Percentiles rank a stretch among this genome's conserved stretches.
phyloP scores from a whole-genome alignment of 1,140 invertebrate genomes.

The Atopsyche davidsoni region DNA sequence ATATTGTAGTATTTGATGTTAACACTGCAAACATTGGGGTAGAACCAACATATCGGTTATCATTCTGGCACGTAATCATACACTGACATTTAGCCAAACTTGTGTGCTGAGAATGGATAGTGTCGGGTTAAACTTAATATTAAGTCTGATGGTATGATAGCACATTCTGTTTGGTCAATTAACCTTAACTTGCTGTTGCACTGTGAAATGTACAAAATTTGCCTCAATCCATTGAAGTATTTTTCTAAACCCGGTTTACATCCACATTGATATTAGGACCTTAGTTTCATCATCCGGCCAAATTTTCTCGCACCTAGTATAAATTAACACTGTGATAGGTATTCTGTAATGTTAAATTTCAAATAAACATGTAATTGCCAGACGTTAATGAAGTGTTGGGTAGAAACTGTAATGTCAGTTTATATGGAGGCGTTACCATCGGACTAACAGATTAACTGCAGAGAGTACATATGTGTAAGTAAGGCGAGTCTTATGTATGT shows the following conservation, averaged over 20 bases:
- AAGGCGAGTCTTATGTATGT: no score
- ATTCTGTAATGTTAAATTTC: neutral
- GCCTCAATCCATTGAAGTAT: slow-evolving; percentile 12
- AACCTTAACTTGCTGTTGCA: slow-evolving; percentile 14
- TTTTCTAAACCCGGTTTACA: slow-evolving; percentile 23
- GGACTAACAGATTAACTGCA: no score
- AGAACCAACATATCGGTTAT: slow-evolving; percentile 27
- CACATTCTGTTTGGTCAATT: slow-evolving; percentile 17
- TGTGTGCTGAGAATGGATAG: slow-evolving; percentile 8
- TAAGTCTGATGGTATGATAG: slow-evolving; percentile 1
- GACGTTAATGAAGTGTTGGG: no score
- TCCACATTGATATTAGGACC: slow-evolving; percentile 4
- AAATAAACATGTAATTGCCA: no score
- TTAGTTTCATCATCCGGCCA: slow-evolving; percentile 22
- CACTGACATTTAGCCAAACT: slow-evolving; percentile 9
- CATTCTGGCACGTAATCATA: slow-evolving; percentile 16
- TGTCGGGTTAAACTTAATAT: neutral
- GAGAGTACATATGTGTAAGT: no score
- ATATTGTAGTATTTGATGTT: slow-evolving; percentile 15
- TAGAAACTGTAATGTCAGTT: no score
- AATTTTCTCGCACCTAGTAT: slow-evolving; percentile 9
- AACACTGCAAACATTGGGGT: slow-evolving; percentile 22
- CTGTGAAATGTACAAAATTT: slow-evolving; percentile 21
- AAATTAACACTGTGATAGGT: slow-evolving; percentile 16
- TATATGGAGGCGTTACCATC: neutral